These are phyloP conservation scores for Hydractinia symbiolongicarpus DNA, from an alignment of 30 jellyfish, hydroid and myxozoan species.

Conservation along the genomic window DNA sequence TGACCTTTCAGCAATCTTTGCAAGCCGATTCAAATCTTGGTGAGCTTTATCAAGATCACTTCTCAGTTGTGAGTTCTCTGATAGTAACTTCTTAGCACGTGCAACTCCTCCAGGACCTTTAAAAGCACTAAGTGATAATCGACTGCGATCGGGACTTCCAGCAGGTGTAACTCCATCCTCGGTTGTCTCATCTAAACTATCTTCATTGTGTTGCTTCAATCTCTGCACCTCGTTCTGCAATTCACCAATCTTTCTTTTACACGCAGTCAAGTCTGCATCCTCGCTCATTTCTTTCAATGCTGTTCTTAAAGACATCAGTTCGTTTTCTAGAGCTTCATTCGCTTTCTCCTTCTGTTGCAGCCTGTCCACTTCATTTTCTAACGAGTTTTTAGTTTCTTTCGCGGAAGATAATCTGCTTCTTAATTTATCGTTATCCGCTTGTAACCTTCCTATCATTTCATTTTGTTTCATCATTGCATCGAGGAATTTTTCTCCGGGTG, in stretches of 20 bases:
- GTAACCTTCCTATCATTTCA: constrained; percentile 22
- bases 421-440: constrained; percentile 26
- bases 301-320: constrained; percentile 1
- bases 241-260: background rate
- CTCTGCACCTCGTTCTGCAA: constrained; percentile 12
- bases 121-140: background rate
- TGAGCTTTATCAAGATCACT: constrained; percentile 34
- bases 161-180: constrained; percentile 20
- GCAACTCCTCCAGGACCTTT: constrained; percentile 34
- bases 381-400: constrained; percentile 25
- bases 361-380: constrained; percentile 43
- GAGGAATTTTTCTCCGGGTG: background rate
- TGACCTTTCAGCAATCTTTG: background rate
- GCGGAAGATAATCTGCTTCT: background rate
- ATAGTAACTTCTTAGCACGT: constrained; percentile 14
- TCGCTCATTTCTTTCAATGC: constrained; percentile 10
- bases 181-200: background rate
- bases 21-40: constrained; percentile 21
- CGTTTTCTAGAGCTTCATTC: constrained; percentile 21
- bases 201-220: background rate
- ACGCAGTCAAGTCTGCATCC: background rate
- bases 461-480: constrained; percentile 34
- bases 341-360: constrained; percentile 9
- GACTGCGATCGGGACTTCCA: constrained; percentile 27
- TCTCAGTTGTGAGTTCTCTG: constrained; percentile 25